These are phyloP conservation scores for Drosophila helvetica DNA, from an alignment of 2,888 invertebrate species.

Conservation along the genomic window DNA sequence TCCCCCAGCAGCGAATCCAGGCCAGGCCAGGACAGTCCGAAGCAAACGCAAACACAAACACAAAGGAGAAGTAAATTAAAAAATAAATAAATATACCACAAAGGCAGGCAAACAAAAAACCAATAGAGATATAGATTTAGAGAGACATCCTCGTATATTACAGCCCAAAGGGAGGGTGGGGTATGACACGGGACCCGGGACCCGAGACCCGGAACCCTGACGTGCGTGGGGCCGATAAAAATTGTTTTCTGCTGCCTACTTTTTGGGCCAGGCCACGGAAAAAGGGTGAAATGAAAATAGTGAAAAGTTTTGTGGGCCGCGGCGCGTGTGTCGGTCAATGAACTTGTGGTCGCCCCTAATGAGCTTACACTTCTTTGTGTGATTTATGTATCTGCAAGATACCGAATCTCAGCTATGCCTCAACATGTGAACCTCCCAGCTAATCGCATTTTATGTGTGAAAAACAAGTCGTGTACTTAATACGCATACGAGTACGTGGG, in stretches of 20 bases:
- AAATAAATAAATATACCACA: conserved; percentile 49
- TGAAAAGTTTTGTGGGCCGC: conserved; percentile 41
- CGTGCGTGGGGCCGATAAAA: conserved; percentile 66
- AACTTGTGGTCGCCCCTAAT: conserved; percentile 36
- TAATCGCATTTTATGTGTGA: conserved; percentile 54
- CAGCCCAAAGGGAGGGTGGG: conserved; percentile 3
- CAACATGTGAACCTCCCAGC: conserved; percentile 43
- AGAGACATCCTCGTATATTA: conserved; percentile 29
- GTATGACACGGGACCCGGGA: conserved; percentile 17
- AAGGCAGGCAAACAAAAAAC: conserved; percentile 47
- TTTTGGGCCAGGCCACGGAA: conserved; percentile 30
- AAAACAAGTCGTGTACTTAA: conserved; percentile 64
- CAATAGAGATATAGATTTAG: conserved; percentile 35
- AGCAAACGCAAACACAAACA: conserved; percentile 6
- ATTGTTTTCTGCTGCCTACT: conserved; percentile 51
- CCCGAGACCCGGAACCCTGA: conserved; percentile 44
- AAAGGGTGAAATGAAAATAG: conserved; percentile 32
- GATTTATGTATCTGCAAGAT: conserved; percentile 55
- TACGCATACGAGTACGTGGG: conserved; percentile 31
- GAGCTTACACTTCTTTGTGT: conserved; percentile 30
- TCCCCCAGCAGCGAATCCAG: conserved; percentile 14
- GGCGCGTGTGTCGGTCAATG: conserved; percentile 45
- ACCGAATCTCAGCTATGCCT: conserved; percentile 25
- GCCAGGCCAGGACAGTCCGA: conserved; percentile 8
- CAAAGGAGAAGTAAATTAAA: conserved; percentile 65